Evolutionary conservation across 2,888 invertebrate genomes (phyloP).

Genomic region (Agelastica alni): DNA sequence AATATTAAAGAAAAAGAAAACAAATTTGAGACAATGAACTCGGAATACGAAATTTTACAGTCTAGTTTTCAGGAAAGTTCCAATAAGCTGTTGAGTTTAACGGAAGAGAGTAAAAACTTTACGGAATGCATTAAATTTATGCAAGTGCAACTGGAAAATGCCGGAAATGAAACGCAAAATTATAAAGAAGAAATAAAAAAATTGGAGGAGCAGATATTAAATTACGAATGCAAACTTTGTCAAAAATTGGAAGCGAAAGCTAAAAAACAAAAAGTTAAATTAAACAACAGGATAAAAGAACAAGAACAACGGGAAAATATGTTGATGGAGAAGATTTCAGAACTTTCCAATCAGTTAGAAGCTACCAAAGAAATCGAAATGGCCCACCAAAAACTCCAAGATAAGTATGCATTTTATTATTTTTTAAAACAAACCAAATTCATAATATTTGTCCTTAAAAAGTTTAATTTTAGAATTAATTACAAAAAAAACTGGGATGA

Average conservation of each 20-base stretch:
- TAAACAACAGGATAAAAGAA: slow-evolving; percentile 28
- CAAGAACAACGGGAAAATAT: slow-evolving; percentile 27
- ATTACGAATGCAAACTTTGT: slow-evolving; percentile 31
- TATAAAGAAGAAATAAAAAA: slow-evolving; percentile 32
- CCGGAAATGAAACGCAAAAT: slow-evolving; percentile 24
- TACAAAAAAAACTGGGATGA: no score
- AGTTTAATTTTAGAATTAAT: no score
- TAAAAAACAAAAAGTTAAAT: slow-evolving; percentile 33
- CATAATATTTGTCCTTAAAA: not conserved
- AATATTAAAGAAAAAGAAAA: slow-evolving; percentile 31
- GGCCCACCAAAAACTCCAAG: slow-evolving; percentile 23
- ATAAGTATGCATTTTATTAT: slow-evolving; percentile 9
- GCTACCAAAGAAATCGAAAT: slow-evolving; percentile 24
- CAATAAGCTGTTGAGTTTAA: slow-evolving; percentile 27
- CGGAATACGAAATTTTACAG: slow-evolving; percentile 30
- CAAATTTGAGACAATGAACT: slow-evolving; percentile 29
- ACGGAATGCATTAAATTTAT: slow-evolving; percentile 34
- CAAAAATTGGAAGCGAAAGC: slow-evolving; percentile 30
- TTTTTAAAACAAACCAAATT: not conserved
- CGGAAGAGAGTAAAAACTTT: slow-evolving; percentile 34
- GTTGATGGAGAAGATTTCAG: slow-evolving; percentile 31
- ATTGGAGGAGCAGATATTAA: slow-evolving; percentile 34
- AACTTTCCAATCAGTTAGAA: slow-evolving; percentile 28
- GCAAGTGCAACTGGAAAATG: slow-evolving; percentile 31
- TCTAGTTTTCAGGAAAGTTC: slow-evolving; percentile 27